Conservation (phyloP, 2,113 vertebrate genomes). For the Hylia prasina region DNA sequence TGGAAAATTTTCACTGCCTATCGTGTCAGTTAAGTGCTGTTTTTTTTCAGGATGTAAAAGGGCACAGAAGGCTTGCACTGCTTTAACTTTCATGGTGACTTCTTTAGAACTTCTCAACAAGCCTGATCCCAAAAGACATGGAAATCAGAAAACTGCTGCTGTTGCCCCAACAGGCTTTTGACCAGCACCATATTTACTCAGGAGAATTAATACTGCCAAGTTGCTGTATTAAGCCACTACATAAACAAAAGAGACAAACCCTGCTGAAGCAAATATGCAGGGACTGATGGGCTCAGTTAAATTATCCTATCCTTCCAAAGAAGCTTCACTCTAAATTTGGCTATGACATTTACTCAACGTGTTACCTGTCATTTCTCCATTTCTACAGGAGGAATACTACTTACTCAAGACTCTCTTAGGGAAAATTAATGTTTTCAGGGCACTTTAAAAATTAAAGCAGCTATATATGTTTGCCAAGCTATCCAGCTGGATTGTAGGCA, state of each 20-base stretch:
- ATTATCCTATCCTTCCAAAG: not conserved
- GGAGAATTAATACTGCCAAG: not conserved
- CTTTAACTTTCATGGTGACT: not conserved
- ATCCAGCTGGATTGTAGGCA: conserved; percentile 60
- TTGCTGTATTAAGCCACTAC: not conserved
- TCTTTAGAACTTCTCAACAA: not conserved
- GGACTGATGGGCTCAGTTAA: not conserved
- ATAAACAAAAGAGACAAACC: not conserved
- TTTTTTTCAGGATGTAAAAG: not conserved
- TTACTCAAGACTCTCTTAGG: not conserved
- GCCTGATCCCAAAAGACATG: not conserved
- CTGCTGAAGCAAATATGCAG: not conserved
- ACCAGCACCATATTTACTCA: not conserved
- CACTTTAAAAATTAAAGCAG: conserved; percentile 47
- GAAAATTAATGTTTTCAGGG: conserved; percentile 27
- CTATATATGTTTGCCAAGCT: conserved; percentile 28
- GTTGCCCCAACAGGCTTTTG: not conserved
- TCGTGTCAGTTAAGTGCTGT: not conserved
- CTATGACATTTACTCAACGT: conserved; percentile 25
- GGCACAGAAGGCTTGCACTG: not conserved
- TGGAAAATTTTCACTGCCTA: not conserved
- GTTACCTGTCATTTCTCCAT: not conserved
- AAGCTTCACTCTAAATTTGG: conserved; percentile 21
- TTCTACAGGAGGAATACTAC: not conserved
- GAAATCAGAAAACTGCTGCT: not conserved